Base-by-base conservation (phyloP, 2,797 vertebrate species). In the Sebastes variabilis region DNA sequence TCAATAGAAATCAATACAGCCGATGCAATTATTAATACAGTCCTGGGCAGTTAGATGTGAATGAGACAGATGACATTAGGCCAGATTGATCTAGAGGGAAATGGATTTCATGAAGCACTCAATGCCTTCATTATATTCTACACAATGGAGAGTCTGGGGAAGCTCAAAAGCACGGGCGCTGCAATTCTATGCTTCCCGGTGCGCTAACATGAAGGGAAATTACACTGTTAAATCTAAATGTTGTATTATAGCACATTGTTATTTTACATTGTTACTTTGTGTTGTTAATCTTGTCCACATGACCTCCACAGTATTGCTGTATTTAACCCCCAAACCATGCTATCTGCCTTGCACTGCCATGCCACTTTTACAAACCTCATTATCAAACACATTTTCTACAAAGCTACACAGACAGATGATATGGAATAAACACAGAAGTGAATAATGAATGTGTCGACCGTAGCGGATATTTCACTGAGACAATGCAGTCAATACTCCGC, bases 1-100 rank as follows among this genome's bases (percentile, higher is more conserved):
- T 97, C 96, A 95, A 97, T 97, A 94, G 94, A 76, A 86, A 94
- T 97, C 96, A 93, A 96, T 97, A 95, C 79, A 75, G 89, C 96
- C 94, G 58, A 95, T 96, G 94, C 86, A 95, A 94, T 96, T 96
- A 96, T 96, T 96, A 96, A 96, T 95, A 95, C 93, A 95, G 94
- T 96, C 90, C 94, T 70, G 52, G 87, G 88, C 92, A 93, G 88
- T 88, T 93, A 96, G 95, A 96, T 94, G 92, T 92, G 96, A 96
- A 96, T 94, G 92, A 94, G 94, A 94, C 92, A 88, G 93, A 94
- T 95, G 93, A 93, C 95, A 96, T 97, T 97, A 96, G 94, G 66
- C 82, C 91, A 92, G 95, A 97, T 93, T 96, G 94, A 95, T 96
- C 95, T 87, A 88, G 93, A 84, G 91, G 93, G 92, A 94, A 94